Conservation (phyloP, 1,140 invertebrate genomes). For the Popillia japonica region DNA sequence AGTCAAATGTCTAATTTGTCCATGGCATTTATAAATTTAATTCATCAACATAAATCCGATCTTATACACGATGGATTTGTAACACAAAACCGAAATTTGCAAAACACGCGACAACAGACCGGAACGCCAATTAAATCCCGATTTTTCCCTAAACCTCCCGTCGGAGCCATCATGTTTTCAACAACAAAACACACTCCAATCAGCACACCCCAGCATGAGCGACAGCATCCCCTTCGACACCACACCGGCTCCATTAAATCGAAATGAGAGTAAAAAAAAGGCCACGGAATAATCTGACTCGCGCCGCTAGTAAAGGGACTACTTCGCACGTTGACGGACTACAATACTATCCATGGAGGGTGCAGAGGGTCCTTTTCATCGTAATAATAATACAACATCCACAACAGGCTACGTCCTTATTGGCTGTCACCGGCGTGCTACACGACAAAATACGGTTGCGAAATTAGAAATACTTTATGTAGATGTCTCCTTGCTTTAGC, state of each 20-base stretch:
- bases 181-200: slow-evolving; percentile 31
- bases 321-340: neutral
- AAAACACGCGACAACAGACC: neutral
- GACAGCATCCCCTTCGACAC: slow-evolving; percentile 19
- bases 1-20: too few relatives aligned
- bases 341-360: slow-evolving; percentile 4
- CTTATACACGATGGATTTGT: neutral
- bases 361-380: slow-evolving; percentile 13
- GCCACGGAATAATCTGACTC: slow-evolving; percentile 25
- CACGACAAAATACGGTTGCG: slow-evolving; percentile 16
- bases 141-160: slow-evolving; percentile 5
- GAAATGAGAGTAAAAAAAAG: slow-evolving; percentile 30
- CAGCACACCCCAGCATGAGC: slow-evolving; percentile 22
- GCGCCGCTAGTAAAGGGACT: neutral
- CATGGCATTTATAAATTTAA: too few relatives aligned
- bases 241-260: slow-evolving; percentile 20
- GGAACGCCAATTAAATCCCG: slow-evolving; percentile 28
- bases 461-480: slow-evolving; percentile 21
- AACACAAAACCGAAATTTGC: neutral
- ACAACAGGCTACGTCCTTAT: slow-evolving; percentile 8
- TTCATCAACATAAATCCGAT: neutral
- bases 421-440: neutral
- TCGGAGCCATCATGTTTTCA: slow-evolving; percentile 22
- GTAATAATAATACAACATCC: slow-evolving; percentile 21
- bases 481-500: neutral